Conservation (phyloP, 2,797 vertebrate species). For the Cuniculus paca region DNA sequence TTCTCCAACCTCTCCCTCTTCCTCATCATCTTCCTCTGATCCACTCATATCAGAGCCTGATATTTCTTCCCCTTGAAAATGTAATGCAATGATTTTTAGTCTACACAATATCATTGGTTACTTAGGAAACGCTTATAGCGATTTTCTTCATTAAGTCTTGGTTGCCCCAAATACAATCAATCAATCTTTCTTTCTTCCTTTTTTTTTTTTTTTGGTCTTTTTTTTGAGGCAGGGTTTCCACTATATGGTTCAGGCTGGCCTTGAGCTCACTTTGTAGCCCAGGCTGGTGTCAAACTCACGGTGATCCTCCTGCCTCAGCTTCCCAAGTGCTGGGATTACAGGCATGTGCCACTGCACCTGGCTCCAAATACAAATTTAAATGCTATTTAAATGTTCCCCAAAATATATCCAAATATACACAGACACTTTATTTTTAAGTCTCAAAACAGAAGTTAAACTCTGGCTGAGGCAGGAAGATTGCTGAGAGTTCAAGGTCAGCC, state of each 20-base stretch:
- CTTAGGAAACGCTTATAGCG: background rate
- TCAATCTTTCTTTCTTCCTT: too few relatives aligned
- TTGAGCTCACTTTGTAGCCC: too few relatives aligned
- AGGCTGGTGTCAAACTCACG: too few relatives aligned
- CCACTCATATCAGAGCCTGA: slow-evolving; percentile 97
- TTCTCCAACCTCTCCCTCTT: slow-evolving; percentile 93
- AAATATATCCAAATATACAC: background rate
- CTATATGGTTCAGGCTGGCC: too few relatives aligned
- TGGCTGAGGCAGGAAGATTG: background rate
- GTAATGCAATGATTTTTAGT: slow-evolving; percentile 46
- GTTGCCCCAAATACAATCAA: background rate
- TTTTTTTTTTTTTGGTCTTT: too few relatives aligned
- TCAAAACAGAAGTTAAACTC: slow-evolving; percentile 61
- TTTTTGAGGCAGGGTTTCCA: too few relatives aligned
- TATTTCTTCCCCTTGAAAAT: slow-evolving; percentile 95
- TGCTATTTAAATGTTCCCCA: background rate
- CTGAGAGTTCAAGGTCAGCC: background rate
- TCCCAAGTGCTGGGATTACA: too few relatives aligned
- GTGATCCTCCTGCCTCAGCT: too few relatives aligned
- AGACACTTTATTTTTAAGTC: slow-evolving; percentile 58
- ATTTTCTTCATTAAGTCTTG: slow-evolving; percentile 47
- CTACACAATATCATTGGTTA: background rate
- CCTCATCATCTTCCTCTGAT: slow-evolving; percentile 97
- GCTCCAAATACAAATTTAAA: background rate
- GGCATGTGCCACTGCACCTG: too few relatives aligned